A percentile compares a stretch with the other conserved stretches of the same genome.
These are phyloP conservation scores for Oceanites oceanicus DNA, from an alignment of 2,113 vertebrate species.

Conservation along the genomic window DNA sequence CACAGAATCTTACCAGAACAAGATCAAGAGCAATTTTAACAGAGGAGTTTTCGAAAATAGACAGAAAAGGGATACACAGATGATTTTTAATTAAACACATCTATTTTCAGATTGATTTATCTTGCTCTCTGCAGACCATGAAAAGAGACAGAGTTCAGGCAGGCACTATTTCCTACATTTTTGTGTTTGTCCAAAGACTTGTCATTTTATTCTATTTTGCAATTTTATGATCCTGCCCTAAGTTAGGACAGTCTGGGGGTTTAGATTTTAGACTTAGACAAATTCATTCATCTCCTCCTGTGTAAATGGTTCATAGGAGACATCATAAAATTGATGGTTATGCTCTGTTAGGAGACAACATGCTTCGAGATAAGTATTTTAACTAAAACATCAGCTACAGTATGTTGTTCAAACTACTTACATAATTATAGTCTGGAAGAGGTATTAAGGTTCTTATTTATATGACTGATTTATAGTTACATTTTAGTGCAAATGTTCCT, in stretches of 20 bases:
- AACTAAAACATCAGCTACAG: neutral
- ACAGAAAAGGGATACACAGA: neutral
- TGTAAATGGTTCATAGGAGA: neutral
- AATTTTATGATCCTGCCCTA: neutral
- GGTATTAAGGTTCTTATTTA: neutral
- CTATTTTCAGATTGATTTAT: neutral
- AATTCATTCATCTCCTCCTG: neutral
- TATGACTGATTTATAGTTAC: neutral
- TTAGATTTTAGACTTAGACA: neutral
- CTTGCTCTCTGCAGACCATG: neutral
- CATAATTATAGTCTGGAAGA: neutral
- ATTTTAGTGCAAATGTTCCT: neutral
- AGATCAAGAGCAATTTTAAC: neutral
- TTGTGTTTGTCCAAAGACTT: neutral
- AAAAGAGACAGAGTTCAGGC: neutral
- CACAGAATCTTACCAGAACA: neutral
- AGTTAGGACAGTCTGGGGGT: neutral
- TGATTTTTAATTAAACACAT: neutral
- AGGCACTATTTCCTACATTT: neutral
- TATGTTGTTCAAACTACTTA: slow-evolving; percentile 18
- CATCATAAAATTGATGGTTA: neutral
- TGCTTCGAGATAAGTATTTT: neutral
- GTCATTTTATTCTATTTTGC: neutral
- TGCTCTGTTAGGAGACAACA: neutral
- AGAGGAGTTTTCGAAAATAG: neutral